These are phyloP conservation scores for Halcyon senegalensis DNA, from an alignment of 2,113 vertebrate genomes.

Conservation along the genomic window DNA sequence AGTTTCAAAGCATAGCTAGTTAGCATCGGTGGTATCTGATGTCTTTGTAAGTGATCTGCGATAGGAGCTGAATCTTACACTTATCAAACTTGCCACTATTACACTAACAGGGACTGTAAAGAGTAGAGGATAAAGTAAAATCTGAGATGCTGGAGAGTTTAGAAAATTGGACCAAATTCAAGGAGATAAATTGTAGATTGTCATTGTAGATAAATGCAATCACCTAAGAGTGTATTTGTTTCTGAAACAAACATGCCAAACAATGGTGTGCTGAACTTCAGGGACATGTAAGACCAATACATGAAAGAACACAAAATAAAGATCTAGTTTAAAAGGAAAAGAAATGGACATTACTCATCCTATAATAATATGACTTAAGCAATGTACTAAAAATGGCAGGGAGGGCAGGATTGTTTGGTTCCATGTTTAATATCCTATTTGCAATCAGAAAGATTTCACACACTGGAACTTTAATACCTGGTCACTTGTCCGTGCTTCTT, in stretches of 20 bases:
- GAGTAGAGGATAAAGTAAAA: background rate
- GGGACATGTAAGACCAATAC: background rate
- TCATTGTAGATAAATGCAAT: background rate
- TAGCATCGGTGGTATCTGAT: constrained; percentile 2
- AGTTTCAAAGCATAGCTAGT: background rate
- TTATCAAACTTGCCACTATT: background rate
- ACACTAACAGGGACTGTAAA: background rate
- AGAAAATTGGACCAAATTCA: background rate
- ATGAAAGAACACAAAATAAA: background rate
- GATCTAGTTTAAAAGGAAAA: background rate
- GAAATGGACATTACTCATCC: background rate
- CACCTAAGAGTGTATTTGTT: background rate
- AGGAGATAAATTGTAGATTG: background rate
- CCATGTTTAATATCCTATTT: background rate
- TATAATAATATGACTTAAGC: background rate
- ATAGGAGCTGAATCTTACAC: background rate
- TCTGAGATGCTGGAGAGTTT: background rate
- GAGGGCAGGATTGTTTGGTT: background rate
- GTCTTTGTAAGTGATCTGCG: constrained; percentile 36
- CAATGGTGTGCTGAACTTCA: background rate
- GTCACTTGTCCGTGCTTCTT: background rate
- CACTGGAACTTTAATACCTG: background rate
- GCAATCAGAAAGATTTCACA: background rate
- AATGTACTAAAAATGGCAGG: background rate
- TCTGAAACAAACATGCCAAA: background rate